Evolutionary conservation across 2,113 vertebrate genomes (phyloP), one percentile per base, ranked within the genome.

Genomic region (Neomonachus schauinslandi): DNA sequence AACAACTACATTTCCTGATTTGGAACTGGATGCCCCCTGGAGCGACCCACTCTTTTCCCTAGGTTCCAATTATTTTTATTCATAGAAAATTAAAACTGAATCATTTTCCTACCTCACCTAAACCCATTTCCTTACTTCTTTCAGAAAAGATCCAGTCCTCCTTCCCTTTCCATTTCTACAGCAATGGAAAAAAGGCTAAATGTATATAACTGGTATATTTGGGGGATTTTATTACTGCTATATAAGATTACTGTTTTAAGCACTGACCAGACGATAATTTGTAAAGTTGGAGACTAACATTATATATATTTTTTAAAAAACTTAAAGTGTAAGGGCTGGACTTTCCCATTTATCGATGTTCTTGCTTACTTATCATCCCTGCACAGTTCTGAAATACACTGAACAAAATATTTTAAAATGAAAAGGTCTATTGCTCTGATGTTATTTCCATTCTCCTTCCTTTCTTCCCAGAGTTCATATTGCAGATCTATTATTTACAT

Each of bases 301-400:
- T 67, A 42, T 55, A 79, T 74, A 63, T 26, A 51, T 46, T 15
- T 55, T 33, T 74, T 8, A 19, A 33, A 91, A 46, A 49, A 51
- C 51, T 53, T 72, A 92, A 93, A 72, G 57, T 49, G 1, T 81
- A 15, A 80, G 39, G 16, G 7, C 10, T 91, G 69, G 31, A 71
- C 42, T 93, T 95, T 53, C 11, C 63, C 12, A 91, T 63, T 97
- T 91, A 67, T 16, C 88, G 36, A 84, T 85, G 16, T 49, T 88
- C 69, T 82, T 97, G 55, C 36, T 95, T 97, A 84, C 33, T 97
- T 51, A 80, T 77, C 65, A 94, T 92, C 72, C 59, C 22, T 91
- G 1, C 63, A 72, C 28, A 81, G 15, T 85, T 95, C 61, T 76
- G 31, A 94, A 94, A 89, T 80, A 97, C 79, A 86, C 13, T 15